Evolutionary conservation across 2,113 vertebrate species (phyloP).

Genomic region (Hemibagrus wyckioides): DNA sequence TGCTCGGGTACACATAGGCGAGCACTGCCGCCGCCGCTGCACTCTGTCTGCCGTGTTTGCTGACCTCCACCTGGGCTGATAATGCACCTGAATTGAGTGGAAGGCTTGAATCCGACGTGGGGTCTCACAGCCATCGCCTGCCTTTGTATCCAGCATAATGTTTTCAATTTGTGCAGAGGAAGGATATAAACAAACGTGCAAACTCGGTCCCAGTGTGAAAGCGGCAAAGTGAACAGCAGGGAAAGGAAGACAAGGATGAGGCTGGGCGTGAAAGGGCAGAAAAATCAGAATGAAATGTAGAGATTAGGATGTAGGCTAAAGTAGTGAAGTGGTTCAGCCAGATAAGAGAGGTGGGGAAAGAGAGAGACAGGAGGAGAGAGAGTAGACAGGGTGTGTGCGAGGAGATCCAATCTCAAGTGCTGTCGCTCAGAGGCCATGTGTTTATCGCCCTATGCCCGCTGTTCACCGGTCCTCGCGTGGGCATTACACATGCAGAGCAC

Average conservation of each 20-base stretch:
- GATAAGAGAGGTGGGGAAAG: slow-evolving; percentile 44
- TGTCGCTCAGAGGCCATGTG: slow-evolving; percentile 48
- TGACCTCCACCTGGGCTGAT: slow-evolving; percentile 34
- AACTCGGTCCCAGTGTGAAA: slow-evolving; percentile 27
- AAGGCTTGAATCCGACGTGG: slow-evolving; percentile 29
- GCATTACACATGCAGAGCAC: slow-evolving; percentile 52
- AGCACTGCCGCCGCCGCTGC: not conserved
- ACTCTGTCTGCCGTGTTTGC: slow-evolving; percentile 17
- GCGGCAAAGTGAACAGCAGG: slow-evolving; percentile 41
- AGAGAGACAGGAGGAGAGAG: slow-evolving; percentile 25
- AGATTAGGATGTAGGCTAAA: slow-evolving; percentile 44
- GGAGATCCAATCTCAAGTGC: slow-evolving; percentile 54
- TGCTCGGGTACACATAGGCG: not conserved
- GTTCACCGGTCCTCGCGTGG: slow-evolving; percentile 35
- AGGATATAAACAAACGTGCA: slow-evolving; percentile 51
- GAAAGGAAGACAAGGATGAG: slow-evolving; percentile 25
- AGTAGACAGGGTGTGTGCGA: slow-evolving; percentile 27
- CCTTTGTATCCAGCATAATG: slow-evolving; percentile 32
- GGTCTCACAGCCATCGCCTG: slow-evolving; percentile 25
- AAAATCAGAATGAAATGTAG: slow-evolving; percentile 35
- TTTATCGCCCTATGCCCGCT: slow-evolving; percentile 45
- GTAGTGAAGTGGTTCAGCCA: slow-evolving; percentile 45
- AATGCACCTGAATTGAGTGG: slow-evolving; percentile 39
- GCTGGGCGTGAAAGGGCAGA: slow-evolving; percentile 4
- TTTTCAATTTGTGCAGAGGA: slow-evolving; percentile 47